Evolutionary conservation across 1,140 invertebrate genomes (phyloP).

Genomic region (Drosophila tani): DNA sequence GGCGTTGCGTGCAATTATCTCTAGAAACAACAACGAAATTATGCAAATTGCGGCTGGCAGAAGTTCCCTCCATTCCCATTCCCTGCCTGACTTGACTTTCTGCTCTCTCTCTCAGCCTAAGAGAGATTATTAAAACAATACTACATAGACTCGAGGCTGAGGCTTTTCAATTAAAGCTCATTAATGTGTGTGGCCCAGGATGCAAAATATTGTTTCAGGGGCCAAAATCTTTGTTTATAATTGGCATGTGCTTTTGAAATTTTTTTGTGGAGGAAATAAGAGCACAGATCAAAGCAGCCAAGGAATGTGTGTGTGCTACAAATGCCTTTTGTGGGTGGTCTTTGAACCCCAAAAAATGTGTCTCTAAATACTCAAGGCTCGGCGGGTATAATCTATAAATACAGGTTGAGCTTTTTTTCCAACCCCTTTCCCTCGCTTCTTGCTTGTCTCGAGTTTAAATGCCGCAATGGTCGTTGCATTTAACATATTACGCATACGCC

Average conservation of each 20-base stretch:
- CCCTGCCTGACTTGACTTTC: too few species aligned
- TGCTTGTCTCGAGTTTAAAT: not conserved
- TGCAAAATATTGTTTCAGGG: constrained; percentile 9
- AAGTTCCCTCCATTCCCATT: not conserved
- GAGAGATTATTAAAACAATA: constrained; percentile 3
- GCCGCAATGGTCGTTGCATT: constrained; percentile 31
- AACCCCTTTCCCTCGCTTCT: not conserved
- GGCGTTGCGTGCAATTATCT: constrained; percentile 7
- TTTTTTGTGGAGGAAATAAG: not conserved
- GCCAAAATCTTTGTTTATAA: constrained; percentile 61
- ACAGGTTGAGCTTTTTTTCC: not conserved
- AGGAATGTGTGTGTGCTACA: not conserved
- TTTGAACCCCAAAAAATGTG: not conserved
- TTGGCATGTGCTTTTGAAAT: constrained; percentile 38
- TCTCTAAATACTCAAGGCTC: not conserved
- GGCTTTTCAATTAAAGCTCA: constrained; percentile 45
- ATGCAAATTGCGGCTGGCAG: constrained; percentile 1
- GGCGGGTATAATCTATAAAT: not conserved
- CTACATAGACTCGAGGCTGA: constrained; percentile 3
- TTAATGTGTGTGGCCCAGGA: constrained; percentile 49
- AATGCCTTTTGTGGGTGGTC: not conserved
- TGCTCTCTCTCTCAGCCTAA: too few species aligned
- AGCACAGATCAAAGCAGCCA: constrained; percentile 1
- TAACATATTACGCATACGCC: constrained; percentile 16
- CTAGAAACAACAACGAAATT: constrained; percentile 16